phyloP scores from a whole-genome alignment of 2,797 vertebrate species.

The Dermochelys coriacea region DNA sequence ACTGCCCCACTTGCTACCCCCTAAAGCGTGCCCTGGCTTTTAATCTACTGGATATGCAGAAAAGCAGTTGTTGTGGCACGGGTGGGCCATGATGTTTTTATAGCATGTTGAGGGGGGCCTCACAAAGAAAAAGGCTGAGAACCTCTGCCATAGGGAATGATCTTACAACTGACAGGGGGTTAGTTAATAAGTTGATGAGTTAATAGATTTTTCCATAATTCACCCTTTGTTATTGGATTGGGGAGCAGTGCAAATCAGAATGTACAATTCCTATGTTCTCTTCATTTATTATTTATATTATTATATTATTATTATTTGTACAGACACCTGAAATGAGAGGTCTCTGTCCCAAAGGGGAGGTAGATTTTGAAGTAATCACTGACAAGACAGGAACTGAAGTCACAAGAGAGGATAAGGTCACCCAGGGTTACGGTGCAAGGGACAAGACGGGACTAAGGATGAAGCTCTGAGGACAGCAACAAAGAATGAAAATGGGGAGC shows the following conservation, averaged over 20 bases:
- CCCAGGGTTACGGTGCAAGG: background rate
- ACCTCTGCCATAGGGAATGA: constrained; percentile 22
- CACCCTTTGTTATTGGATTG: background rate
- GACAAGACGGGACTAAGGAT: background rate
- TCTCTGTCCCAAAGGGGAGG: background rate
- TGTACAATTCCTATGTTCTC: background rate
- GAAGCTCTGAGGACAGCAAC: background rate
- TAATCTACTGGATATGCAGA: too few relatives aligned
- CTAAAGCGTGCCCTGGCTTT: too few relatives aligned
- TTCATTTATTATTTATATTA: background rate
- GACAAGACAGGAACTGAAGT: background rate
- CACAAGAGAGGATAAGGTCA: background rate
- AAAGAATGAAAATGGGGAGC: background rate
- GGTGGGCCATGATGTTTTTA: too few relatives aligned
- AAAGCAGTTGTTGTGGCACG: too few relatives aligned
- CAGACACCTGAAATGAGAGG: background rate
- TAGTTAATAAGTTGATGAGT: constrained; percentile 49
- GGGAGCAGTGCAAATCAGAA: background rate
- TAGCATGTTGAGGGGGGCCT: too few relatives aligned
- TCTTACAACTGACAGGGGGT: constrained; percentile 42
- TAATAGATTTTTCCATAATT: constrained; percentile 43
- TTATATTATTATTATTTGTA: background rate
- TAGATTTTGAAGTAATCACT: background rate
- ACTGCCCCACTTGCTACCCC: too few relatives aligned
- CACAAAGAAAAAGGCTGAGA: too few relatives aligned